Evolutionary conservation across 1,140 invertebrate species (phyloP).

Genomic region (Trachelipus rathkii): DNA sequence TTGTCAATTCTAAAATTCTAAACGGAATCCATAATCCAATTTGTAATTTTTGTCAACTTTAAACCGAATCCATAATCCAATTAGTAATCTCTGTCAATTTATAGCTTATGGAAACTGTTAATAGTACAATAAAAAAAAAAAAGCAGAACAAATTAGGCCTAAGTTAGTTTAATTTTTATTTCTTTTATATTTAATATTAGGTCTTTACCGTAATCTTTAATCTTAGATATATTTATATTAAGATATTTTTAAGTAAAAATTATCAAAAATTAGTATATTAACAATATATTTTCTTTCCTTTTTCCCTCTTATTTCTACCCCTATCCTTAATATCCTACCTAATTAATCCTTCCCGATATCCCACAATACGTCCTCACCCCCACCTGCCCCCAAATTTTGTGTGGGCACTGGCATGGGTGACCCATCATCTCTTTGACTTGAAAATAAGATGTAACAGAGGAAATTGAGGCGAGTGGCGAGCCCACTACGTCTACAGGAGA

Average conservation of each 20-base stretch:
- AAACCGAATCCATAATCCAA: not conserved
- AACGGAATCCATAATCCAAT: not conserved
- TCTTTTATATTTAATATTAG: not conserved
- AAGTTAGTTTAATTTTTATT: not conserved
- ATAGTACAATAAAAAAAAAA: no score
- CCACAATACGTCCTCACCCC: not conserved
- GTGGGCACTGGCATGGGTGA: not conserved
- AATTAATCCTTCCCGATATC: not conserved
- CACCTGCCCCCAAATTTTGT: not conserved
- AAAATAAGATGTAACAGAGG: constrained; percentile 20
- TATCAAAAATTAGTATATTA: not conserved
- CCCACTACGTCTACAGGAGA: constrained; percentile 45
- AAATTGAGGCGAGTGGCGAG: constrained; percentile 24
- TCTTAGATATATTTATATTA: not conserved
- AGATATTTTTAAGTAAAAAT: not conserved
- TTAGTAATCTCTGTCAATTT: no score
- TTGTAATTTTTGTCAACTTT: no score
- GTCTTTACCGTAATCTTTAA: not conserved
- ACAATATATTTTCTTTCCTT: not conserved
- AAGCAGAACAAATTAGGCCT: no score
- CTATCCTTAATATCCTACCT: not conserved
- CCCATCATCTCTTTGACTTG: not conserved
- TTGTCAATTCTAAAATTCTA: not conserved
- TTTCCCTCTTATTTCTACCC: not conserved
- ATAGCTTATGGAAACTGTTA: no score